These are phyloP conservation scores for Cetoscarus ocellatus DNA, from an alignment of 2,797 vertebrate genomes.

Conservation along the genomic window DNA sequence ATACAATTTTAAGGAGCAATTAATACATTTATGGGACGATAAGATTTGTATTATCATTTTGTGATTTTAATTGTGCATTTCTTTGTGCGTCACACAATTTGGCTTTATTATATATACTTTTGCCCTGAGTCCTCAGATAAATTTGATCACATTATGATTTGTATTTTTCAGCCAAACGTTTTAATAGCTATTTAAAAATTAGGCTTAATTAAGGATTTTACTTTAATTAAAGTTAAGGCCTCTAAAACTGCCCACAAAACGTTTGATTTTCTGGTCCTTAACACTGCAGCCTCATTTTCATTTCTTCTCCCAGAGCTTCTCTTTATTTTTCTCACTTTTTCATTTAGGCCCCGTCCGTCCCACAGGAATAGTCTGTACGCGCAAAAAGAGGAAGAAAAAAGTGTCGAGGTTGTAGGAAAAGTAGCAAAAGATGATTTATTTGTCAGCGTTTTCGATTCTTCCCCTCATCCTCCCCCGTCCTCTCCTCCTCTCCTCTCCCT, in stretches of 20 bases:
- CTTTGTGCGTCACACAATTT: neutral
- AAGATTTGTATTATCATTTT: neutral
- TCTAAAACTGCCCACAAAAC: no score
- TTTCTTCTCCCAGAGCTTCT: neutral
- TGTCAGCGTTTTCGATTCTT: slow-evolving; percentile 89
- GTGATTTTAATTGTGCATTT: neutral
- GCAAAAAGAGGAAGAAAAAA: slow-evolving; percentile 46
- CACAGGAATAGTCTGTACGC: slow-evolving; percentile 14
- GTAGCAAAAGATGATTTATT: slow-evolving; percentile 96
- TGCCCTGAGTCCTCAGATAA: no score
- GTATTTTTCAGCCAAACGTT: no score
- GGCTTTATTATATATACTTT: no score
- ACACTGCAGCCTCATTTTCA: neutral
- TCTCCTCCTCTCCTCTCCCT: slow-evolving; percentile 50
- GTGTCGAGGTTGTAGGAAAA: slow-evolving; percentile 84
- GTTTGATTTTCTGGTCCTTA: neutral
- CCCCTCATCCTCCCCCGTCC: neutral
- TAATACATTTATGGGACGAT: no score
- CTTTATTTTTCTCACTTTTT: neutral
- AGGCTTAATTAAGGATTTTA: no score
- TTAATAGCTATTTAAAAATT: no score
- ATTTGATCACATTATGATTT: no score
- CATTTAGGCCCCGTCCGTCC: slow-evolving; percentile 33
- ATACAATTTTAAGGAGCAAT: no score
- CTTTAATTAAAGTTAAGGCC: no score